These are phyloP conservation scores for Pachliopta kotzebuea DNA, from an alignment of 2,888 invertebrate species.

Conservation along the genomic window DNA sequence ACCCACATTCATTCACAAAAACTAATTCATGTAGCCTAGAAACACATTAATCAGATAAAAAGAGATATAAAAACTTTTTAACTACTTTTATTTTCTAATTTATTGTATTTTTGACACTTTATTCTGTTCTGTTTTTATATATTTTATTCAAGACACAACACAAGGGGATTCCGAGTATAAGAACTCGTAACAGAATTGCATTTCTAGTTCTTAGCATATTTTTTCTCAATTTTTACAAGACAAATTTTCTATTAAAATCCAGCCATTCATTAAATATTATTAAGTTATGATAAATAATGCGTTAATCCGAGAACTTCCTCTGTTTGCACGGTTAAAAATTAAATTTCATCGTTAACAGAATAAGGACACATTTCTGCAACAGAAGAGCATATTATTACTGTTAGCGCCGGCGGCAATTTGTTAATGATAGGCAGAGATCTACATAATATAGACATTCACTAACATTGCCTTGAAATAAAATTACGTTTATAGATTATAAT, in stretches of 20 bases:
- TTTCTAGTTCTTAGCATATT: no score
- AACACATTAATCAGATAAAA: no score
- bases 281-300: background rate
- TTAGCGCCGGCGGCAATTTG: constrained; percentile 62
- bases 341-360: constrained; percentile 33
- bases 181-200: no score
- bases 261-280: background rate
- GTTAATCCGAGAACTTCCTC: background rate
- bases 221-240: no score
- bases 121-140: no score
- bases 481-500: constrained; percentile 25
- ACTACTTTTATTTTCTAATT: no score
- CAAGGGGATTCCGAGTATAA: no score
- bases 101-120: no score
- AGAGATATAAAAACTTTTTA: no score
- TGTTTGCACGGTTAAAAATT: background rate
- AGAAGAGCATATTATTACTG: constrained; percentile 43
- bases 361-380: constrained; percentile 33
- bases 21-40: no score
- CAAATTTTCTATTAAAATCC: background rate
- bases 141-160: no score
- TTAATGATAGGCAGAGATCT: constrained; percentile 62
- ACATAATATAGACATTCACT: constrained; percentile 55
- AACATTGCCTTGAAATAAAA: constrained; percentile 35
- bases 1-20: no score